Evolutionary conservation across 2,797 vertebrate genomes (phyloP), one percentile per base, ranked within the genome.

Genomic region (Lateolabrax maculatus): DNA sequence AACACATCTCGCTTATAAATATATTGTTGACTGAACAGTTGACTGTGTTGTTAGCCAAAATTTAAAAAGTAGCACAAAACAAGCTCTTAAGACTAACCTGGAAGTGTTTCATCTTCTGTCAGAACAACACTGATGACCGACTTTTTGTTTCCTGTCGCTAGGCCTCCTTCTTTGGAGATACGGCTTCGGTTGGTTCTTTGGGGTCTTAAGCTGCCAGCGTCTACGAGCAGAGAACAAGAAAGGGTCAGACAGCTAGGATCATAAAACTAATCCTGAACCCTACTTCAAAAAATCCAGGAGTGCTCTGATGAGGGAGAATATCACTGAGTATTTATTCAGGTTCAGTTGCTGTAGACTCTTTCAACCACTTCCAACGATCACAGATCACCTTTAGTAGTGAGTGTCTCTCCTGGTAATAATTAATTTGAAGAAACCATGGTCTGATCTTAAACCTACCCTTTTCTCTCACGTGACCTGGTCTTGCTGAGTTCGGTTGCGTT

Each of bases 81-180:
- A 18, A n/a, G 3, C 0, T 5, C 1, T 75, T 21, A 21, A 18
- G 10, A 62, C 81, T 74, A 39, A 91, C 94, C 94, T 87, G 93
- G 92, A 75, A 94, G 92, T 92, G 66, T 95, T 92, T 91, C 63
- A 70, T 94, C 89, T 81, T 94, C 88, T 3, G 74, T 90, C 67
- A 94, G 84, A 80, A 93, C 72, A 61, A 94, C 90, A 69, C 71
- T 90, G 62, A 94, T 74, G 39, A 94, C 83, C 0, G 91, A 57
- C 66, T 91, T 94, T 71, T 86, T 91, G 65, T 57, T 90, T 76
- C 70, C 84, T 37, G 55, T 39, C 83, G 77, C 31, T 3, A 25
- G 53, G 15, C 60, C 49, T 72, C 68, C 84, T 63, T 89, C 88
- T 72, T 87, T 89, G 8, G 76, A 71, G 41, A 34, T 48, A 9